A percentile compares a stretch with the other conserved stretches of the same genome.
Conservation (phyloP, 2,888 invertebrate genomes). For the Lysandra bellargus region DNA sequence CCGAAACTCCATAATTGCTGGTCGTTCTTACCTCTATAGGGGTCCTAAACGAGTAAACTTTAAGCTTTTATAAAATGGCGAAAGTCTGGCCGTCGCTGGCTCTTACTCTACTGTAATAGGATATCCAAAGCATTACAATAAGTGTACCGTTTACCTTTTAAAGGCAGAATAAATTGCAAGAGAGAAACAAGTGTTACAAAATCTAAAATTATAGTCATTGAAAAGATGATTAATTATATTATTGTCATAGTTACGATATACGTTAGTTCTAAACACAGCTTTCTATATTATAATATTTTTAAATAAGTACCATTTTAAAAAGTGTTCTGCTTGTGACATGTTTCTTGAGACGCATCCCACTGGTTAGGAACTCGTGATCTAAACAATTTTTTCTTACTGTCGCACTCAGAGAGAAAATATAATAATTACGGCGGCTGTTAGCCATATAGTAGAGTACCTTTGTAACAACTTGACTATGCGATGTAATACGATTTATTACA, state of each 20-base stretch:
- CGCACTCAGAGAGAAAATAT: too few species aligned
- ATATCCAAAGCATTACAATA: not conserved
- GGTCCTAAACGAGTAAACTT: too few species aligned
- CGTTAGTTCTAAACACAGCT: not conserved
- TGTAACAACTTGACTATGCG: not conserved
- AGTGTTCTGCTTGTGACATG: too few species aligned
- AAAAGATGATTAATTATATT: not conserved
- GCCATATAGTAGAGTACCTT: not conserved
- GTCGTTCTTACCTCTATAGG: too few species aligned
- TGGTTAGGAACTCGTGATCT: too few species aligned
- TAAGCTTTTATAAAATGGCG: too few species aligned
- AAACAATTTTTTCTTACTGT: too few species aligned
- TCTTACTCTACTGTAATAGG: slow-evolving; percentile 5
- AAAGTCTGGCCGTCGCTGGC: too few species aligned
- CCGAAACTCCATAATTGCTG: too few species aligned
- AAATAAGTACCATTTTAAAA: too few species aligned
- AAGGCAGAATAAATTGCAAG: not conserved
- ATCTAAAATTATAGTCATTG: not conserved
- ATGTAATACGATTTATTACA: not conserved
- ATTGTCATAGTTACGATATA: not conserved
- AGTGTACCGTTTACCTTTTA: not conserved
- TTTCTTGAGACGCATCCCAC: not conserved
- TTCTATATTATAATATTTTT: not conserved
- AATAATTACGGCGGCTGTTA: too few species aligned
- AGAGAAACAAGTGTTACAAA: not conserved